phyloP scores from a whole-genome alignment of 2,113 vertebrate genomes.

The Steatornis caripensis region DNA sequence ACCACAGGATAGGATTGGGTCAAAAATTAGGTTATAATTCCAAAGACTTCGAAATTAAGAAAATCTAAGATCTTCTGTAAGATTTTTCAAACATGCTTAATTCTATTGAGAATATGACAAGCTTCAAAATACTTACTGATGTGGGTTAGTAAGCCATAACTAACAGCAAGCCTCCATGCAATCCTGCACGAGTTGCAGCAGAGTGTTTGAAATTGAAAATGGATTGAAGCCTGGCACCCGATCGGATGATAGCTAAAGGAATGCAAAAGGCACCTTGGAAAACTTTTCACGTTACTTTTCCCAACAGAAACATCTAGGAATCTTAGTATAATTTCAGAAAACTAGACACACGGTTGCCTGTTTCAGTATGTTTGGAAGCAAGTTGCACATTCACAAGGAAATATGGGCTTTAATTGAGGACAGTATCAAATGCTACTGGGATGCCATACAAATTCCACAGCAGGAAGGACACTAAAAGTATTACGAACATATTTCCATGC shows the following conservation, averaged over 20 bases:
- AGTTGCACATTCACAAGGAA: not conserved
- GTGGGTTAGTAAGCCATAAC: not conserved
- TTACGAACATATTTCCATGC: not conserved
- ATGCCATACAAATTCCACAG: not conserved
- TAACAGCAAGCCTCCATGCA: not conserved
- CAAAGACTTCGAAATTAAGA: not conserved
- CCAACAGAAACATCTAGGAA: not conserved
- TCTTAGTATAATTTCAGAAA: not conserved
- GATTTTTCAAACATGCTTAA: not conserved
- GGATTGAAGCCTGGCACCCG: not conserved
- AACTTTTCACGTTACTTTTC: not conserved
- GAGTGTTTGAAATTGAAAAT: not conserved
- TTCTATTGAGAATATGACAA: not conserved
- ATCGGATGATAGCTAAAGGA: not conserved
- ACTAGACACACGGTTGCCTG: not conserved
- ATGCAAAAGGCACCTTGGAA: not conserved
- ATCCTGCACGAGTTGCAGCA: not conserved
- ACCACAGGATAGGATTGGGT: not conserved
- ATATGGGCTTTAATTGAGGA: not conserved
- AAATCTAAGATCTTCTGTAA: not conserved
- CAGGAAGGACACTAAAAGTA: not conserved
- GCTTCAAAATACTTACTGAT: not conserved
- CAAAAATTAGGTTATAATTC: not conserved
- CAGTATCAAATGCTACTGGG: not conserved
- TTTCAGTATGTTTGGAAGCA: not conserved